phyloP scores from a whole-genome alignment of 2,113 vertebrate species.

The Silurus meridionalis region DNA sequence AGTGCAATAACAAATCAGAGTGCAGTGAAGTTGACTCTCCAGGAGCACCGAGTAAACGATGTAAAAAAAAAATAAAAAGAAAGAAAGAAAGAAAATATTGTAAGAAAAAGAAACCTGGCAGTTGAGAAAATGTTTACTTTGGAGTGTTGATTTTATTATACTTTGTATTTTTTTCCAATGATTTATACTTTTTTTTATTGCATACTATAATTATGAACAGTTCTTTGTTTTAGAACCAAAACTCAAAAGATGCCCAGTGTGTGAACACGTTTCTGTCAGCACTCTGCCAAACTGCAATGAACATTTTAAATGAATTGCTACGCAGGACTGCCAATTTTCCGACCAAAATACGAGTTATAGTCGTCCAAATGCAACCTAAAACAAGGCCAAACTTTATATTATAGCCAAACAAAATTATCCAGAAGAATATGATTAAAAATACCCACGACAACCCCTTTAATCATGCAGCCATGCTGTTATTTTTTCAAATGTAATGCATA shows the following conservation, averaged over 20 bases:
- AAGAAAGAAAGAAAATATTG: too few species aligned
- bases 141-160: constrained; percentile 25
- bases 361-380: constrained; percentile 3
- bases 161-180: background rate
- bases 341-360: background rate
- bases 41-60: constrained; percentile 47
- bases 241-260: background rate
- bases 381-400: background rate
- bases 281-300: background rate
- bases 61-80: constrained; percentile 41
- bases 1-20: constrained; percentile 79
- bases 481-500: background rate
- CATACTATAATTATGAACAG: background rate
- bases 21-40: background rate
- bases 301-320: background rate
- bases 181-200: background rate
- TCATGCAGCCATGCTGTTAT: too few species aligned
- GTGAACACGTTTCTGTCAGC: background rate
- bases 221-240: background rate
- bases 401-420: background rate
- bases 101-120: constrained; percentile 12
- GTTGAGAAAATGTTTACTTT: constrained; percentile 32
- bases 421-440: background rate
- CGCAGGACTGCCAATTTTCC: background rate
- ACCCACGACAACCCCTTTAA: background rate